phyloP scores from a whole-genome alignment of 2,888 invertebrate genomes.

The Monoplex corrugatus region DNA sequence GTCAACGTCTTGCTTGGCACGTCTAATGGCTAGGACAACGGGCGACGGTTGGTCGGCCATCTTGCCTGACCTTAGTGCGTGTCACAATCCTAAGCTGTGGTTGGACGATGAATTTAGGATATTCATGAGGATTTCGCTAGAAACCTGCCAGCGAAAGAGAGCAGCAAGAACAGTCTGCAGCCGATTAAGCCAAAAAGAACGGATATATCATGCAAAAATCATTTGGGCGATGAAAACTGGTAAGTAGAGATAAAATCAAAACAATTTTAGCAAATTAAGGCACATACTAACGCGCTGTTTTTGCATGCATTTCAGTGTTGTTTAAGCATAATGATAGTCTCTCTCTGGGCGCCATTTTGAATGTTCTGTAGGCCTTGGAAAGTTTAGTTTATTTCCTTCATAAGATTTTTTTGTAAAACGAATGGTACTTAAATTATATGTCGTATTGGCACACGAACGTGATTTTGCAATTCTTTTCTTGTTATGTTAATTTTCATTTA shows the following conservation, averaged over 20 bases:
- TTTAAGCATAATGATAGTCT: background rate
- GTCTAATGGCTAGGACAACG: background rate
- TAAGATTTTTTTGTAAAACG: too few relatives aligned
- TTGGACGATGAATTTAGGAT: slow-evolving; percentile 17
- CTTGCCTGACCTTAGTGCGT: slow-evolving; percentile 27
- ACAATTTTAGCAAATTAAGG: background rate
- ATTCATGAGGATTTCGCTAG: slow-evolving; percentile 27
- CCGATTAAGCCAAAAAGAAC: background rate
- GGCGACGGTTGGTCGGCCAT: slow-evolving; percentile 45
- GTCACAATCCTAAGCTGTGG: slow-evolving; percentile 21
- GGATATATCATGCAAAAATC: background rate
- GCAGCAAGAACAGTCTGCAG: background rate
- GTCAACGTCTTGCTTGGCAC: too few relatives aligned
- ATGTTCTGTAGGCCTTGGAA: background rate
- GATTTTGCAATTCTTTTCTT: background rate
- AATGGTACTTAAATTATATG: too few relatives aligned
- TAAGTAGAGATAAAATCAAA: background rate
- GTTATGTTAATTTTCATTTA: background rate
- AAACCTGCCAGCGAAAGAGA: background rate
- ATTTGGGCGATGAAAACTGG: background rate
- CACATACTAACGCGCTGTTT: background rate
- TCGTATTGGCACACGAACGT: background rate
- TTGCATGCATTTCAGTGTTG: background rate
- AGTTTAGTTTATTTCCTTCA: background rate
- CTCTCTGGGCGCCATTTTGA: slow-evolving; percentile 39